Conservation (phyloP, 2,113 vertebrate genomes). For the Cynoglossus semilaevis region DNA sequence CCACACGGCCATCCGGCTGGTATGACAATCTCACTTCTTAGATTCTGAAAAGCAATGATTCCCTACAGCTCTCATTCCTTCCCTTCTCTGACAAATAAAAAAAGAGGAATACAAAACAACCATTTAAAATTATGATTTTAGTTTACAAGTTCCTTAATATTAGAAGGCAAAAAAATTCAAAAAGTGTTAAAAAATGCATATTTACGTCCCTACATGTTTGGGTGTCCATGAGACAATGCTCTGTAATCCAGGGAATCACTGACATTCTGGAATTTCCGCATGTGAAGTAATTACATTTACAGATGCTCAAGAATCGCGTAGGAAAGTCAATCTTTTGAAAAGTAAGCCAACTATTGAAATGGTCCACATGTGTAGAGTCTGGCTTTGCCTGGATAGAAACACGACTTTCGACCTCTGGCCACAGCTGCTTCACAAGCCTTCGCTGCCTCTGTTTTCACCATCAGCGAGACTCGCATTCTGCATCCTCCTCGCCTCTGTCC, state of each 20-base stretch:
- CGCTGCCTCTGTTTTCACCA: conserved; percentile 53
- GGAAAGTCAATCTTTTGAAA: conserved; percentile 60
- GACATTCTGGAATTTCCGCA: conserved; percentile 63
- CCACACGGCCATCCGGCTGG: conserved; percentile 83
- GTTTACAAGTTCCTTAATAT: conserved; percentile 67
- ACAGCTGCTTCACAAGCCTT: conserved; percentile 52
- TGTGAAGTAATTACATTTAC: conserved; percentile 59
- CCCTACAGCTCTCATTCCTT: conserved; percentile 67
- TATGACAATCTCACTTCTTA: conserved; percentile 81
- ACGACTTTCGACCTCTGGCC: conserved; percentile 42
- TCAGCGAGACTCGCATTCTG: conserved; percentile 46
- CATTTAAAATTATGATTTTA: no score
- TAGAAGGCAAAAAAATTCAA: no score
- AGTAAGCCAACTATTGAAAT: conserved; percentile 57
- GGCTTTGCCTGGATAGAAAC: conserved; percentile 44
- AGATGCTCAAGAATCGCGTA: conserved; percentile 56
- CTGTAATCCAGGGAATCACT: conserved; percentile 56
- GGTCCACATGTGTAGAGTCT: conserved; percentile 48
- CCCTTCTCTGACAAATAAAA: conserved; percentile 43
- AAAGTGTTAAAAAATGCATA: no score
- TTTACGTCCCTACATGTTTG: conserved; percentile 51
- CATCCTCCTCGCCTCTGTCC: conserved; percentile 23
- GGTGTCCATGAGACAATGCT: conserved; percentile 53
- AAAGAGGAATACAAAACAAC: conserved; percentile 53
- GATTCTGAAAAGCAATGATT: conserved; percentile 73